Evolutionary conservation across 1,140 invertebrate genomes (phyloP), one percentile per base, ranked within the genome.

Genomic region (Drosophila nasuta): DNA sequence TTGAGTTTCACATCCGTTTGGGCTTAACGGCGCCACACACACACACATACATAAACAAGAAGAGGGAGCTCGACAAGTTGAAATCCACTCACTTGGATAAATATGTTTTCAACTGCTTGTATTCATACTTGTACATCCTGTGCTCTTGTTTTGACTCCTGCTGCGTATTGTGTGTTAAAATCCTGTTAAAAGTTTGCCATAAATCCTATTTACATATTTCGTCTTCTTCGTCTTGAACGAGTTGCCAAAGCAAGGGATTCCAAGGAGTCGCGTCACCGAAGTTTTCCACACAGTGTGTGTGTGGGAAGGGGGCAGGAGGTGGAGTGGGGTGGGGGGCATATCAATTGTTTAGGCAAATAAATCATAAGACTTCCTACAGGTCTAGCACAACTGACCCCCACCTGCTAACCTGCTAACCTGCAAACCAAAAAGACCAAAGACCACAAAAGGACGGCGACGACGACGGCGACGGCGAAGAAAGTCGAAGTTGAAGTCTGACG

Each of bases 201-300:
- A 87, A 87, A 88, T 87, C 83, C 79, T 77, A 86, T 86, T 86
- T 86, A 81, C 82, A 86, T 86, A 86, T 86, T 85, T 86, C 76
- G 68, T 85, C 81, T 74, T 69, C 51, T 52, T 46, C 49, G 35
- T 43, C 69, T 85, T 74, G 35, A 76, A 82, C 72, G 79, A 87
- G 74, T 76, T 76, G 66, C 7, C 5, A 33, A 8, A 38, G 10
- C 35, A 8, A 7, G 35, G 35, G 20, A 25, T 25, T 25, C 10
- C 7, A 51, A 38, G 38, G 60, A 54, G 45, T 67, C 66, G 80
- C 75, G 58, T 54, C 57, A 48, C 52, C 52, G 78, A 8, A 45
- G n/a, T 33, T 28, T n/a, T 43, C 2, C 25, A 25, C 20, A 25
- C 20, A 25, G 20, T 25, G 0, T 25, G 20, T 25, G 20, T 25